Evolutionary conservation across 1,140 invertebrate species (phyloP), one percentile per base, ranked within the genome.

Genomic region (Drosophila jambulina): DNA sequence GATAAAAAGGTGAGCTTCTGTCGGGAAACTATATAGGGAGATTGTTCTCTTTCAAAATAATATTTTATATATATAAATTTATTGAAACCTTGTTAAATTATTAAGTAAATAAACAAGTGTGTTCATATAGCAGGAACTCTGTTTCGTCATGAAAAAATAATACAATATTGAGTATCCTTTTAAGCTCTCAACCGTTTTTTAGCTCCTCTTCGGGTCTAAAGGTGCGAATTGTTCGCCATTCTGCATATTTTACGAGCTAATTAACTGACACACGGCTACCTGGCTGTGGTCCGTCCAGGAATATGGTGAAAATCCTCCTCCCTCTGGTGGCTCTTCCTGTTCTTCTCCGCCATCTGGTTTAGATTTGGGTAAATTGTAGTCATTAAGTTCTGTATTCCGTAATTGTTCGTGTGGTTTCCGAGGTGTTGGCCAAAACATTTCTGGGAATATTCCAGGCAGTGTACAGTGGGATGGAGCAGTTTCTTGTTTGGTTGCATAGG

Each of bases 201-300:
- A 62, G 54, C 43, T 72, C 53, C 49, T 42, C 51, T 23, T 63
- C 25, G 40, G 56, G 54, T 67, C 60, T 70, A 67, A 72, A 88
- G 74, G 78, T 84, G 85, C 77, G 78, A 90, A 90, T 90, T 80
- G 64, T 70, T 80, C 58, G 68, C 68, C 61, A 70, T 82, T 90
- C 63, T 82, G 85, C 68, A 80, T 82, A 82, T 90, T 90, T 85
- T 90, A 90, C 72, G 81, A 82, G 78, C 81, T 90, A 85, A 90
- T 90, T 85, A 90, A 90, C 75, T 86, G 76, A 77, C 83, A 75
- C 83, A 87, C 62, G 75, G 70, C 69, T 40, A 58, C 21, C 17
- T 8, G 15, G 15, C n/a, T 21, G 34, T 38, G 34, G 23, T 21
- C 75, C 62, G 54, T 46, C 32, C 67, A 59, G 79, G 59, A 51